Conservation (phyloP, 1,140 invertebrate genomes). For the Ylistrum balloti region DNA sequence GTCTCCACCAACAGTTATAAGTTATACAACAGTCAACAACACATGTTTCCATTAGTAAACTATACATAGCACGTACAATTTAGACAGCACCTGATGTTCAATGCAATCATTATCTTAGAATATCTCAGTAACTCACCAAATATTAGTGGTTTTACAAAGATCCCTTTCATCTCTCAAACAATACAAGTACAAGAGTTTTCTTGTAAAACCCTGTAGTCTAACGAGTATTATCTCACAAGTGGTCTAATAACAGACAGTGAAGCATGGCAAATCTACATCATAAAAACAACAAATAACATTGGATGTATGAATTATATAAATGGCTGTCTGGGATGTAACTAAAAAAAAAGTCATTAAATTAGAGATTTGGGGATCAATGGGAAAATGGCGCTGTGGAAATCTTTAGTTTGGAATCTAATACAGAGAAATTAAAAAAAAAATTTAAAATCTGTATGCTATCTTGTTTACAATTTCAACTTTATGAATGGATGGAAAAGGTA, state of each 20-base stretch:
- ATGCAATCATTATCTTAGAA: neutral
- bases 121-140: neutral
- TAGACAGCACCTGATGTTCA: conserved; percentile 6
- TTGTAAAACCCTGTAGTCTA: neutral
- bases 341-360: too few species aligned
- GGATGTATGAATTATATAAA: too few species aligned
- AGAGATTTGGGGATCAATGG: too few species aligned
- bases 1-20: neutral
- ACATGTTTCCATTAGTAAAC: neutral
- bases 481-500: too few species aligned
- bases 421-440: too few species aligned
- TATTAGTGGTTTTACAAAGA: neutral
- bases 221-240: neutral
- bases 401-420: too few species aligned
- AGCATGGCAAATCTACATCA: neutral
- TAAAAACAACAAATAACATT: too few species aligned
- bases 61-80: neutral
- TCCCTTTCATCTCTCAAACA: neutral
- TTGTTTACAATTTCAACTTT: too few species aligned
- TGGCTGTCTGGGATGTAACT: too few species aligned
- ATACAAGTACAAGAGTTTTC: neutral
- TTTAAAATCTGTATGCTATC: too few species aligned
- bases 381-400: too few species aligned
- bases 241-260: neutral
- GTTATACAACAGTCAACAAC: neutral